These are phyloP conservation scores for Diarsia mendica DNA, from an alignment of 2,888 invertebrate genomes.

Conservation along the genomic window DNA sequence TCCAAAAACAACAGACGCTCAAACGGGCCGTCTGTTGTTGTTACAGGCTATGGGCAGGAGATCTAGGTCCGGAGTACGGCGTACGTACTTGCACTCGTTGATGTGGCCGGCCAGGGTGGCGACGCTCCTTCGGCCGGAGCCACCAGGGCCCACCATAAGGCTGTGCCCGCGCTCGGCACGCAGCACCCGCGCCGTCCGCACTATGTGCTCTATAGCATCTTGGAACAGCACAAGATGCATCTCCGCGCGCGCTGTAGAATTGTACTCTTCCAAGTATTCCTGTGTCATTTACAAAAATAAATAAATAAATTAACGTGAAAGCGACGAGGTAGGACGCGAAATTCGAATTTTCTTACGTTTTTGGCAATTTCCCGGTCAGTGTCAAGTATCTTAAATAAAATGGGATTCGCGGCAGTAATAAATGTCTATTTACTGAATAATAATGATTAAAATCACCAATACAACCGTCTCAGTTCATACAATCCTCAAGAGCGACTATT, in stretches of 20 bases:
- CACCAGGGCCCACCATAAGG: conserved; percentile 96
- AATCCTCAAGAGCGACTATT: too few relatives aligned
- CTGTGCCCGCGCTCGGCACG: conserved; percentile 97
- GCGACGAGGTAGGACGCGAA: too few relatives aligned
- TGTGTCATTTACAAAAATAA: conserved; percentile 65
- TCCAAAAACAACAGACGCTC: background rate
- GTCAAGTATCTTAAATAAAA: too few relatives aligned
- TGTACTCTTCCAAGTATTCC: conserved; percentile 96
- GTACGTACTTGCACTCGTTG: conserved; percentile 93
- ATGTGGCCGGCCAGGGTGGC: conserved; percentile 96
- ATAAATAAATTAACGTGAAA: too few relatives aligned
- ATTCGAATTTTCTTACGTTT: too few relatives aligned
- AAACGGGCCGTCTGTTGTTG: background rate
- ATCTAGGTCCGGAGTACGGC: conserved; percentile 14
- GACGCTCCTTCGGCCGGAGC: conserved; percentile 97
- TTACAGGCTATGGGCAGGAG: background rate
- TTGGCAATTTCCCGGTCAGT: too few relatives aligned
- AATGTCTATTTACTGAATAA: too few relatives aligned
- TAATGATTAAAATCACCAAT: too few relatives aligned
- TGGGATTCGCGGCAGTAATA: too few relatives aligned
- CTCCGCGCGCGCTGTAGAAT: conserved; percentile 93
- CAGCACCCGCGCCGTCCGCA: conserved; percentile 95
- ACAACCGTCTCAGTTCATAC: too few relatives aligned
- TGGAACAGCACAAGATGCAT: conserved; percentile 96
- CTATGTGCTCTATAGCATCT: conserved; percentile 97